Base-by-base conservation (phyloP, 2,113 vertebrate genomes). In the Dendropsophus ebraccatus region DNA sequence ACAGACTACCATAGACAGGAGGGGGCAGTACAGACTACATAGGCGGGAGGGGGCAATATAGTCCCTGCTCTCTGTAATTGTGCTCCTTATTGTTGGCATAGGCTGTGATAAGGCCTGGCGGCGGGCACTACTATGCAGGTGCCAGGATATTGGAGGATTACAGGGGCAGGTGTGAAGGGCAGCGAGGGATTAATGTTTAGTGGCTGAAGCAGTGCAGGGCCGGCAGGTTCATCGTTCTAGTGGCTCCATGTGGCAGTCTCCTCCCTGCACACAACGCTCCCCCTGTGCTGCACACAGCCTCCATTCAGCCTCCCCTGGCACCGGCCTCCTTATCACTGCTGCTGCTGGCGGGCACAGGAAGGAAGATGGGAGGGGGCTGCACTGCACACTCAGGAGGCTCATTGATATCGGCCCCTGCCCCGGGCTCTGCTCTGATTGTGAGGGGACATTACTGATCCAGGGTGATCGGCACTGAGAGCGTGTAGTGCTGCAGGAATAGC, bases 301-400 rank as follows among this genome's bases (percentile, higher is more conserved):
- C 83, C 52, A 84, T 84, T 84, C 54, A 84, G 52, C 37, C 17
- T 2, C 25, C 28, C 4, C 83, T 76, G 83, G 83, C 83, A 84
- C 37, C 5, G 70, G 21, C 1, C 13, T 5, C 37, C 72, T 76
- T 74, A 76, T 76, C 72, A 1, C 82, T 60, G 82, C 13, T 7
- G 65, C 54, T 5, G 72, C 81, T 82, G 81, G 70, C 65, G 14
- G 19, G 81, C 5, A 23, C 67, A 74, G 69, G 83, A 60, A 74
- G 82, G 69, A 52, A 54, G 69, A 1, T 23, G 23, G 35, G 62
- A 28, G 56, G 65, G 5, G 32, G 7, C 35, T 4, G n/a, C 21
- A 21, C 37, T 65, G 1, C 49, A 23, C 28, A 28, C 65, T 73
- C 12, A 41, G 50, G 37, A 52, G 45, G 19, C 14, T 35, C 80